Percentiles rank a stretch among this genome's conserved stretches.
phyloP scores from a whole-genome alignment of 2,113 vertebrate genomes.

The Glaucomys volans region DNA sequence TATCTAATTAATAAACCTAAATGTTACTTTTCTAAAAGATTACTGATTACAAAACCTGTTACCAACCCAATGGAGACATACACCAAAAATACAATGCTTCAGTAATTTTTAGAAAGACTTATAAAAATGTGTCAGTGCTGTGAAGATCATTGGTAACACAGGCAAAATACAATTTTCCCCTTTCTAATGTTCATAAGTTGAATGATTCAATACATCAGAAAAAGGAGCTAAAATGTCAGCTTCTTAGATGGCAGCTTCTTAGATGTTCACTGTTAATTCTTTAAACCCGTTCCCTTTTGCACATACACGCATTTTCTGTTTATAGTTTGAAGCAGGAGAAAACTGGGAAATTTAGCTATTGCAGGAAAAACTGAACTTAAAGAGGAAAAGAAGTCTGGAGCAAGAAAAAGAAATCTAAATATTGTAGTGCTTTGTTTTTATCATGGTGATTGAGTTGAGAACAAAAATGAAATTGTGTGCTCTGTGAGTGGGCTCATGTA shows the following conservation, averaged over 20 bases:
- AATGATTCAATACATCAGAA: not conserved
- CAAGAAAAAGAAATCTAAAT: conserved; percentile 16
- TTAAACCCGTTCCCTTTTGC: not conserved
- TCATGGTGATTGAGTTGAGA: not conserved
- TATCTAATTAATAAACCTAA: not conserved
- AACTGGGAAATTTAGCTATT: not conserved
- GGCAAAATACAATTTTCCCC: not conserved
- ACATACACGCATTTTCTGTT: not conserved
- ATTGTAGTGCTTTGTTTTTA: not conserved
- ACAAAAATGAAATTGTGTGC: not conserved
- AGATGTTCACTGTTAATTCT: conserved; percentile 24
- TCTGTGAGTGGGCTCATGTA: not conserved
- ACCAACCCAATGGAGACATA: not conserved
- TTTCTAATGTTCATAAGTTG: not conserved
- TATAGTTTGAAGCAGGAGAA: conserved; percentile 53
- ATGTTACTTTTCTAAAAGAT: not conserved
- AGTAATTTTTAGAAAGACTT: not conserved
- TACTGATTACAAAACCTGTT: not conserved
- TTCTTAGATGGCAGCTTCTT: not conserved
- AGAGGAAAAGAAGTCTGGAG: not conserved
- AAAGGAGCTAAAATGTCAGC: not conserved
- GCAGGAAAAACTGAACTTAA: conserved; percentile 6
- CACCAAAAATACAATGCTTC: not conserved
- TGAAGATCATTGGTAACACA: not conserved
- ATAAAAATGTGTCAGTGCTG: not conserved